Evolutionary conservation across 2,113 vertebrate species (phyloP).

Genomic region (Cardinalis cardinalis): DNA sequence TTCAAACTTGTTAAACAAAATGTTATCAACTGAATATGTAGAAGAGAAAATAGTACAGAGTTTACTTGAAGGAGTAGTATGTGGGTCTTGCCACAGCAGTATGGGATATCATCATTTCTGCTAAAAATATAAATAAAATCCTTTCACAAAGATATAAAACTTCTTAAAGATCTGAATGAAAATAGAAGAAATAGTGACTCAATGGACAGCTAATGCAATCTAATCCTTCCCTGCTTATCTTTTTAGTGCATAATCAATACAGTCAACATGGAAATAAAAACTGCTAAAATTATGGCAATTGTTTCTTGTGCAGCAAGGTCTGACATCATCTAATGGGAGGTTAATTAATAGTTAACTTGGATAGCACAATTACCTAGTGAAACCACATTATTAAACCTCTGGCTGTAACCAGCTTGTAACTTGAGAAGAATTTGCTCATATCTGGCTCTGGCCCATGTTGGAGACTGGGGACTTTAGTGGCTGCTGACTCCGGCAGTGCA

Average conservation of each 20-base stretch:
- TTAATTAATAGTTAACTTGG: conserved; percentile 56
- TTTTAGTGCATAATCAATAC: background rate
- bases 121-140: background rate
- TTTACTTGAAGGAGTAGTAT: background rate
- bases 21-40: background rate
- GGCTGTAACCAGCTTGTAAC: conserved; percentile 5
- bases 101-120: background rate
- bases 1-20: background rate
- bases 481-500: background rate
- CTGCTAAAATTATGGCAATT: background rate
- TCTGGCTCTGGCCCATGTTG: background rate
- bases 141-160: background rate
- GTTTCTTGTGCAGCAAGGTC: background rate
- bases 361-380: conserved; percentile 4
- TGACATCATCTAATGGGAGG: background rate
- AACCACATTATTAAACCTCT: conserved; percentile 21
- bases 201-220: background rate
- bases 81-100: background rate
- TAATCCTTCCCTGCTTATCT: background rate
- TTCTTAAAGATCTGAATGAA: background rate
- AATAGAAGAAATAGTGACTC: background rate
- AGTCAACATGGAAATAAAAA: background rate
- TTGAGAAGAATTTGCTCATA: conserved; percentile 26
- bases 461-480: conserved; percentile 7
- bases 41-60: background rate